phyloP scores from a whole-genome alignment of 2,113 vertebrate species.

The Rynchops niger region DNA sequence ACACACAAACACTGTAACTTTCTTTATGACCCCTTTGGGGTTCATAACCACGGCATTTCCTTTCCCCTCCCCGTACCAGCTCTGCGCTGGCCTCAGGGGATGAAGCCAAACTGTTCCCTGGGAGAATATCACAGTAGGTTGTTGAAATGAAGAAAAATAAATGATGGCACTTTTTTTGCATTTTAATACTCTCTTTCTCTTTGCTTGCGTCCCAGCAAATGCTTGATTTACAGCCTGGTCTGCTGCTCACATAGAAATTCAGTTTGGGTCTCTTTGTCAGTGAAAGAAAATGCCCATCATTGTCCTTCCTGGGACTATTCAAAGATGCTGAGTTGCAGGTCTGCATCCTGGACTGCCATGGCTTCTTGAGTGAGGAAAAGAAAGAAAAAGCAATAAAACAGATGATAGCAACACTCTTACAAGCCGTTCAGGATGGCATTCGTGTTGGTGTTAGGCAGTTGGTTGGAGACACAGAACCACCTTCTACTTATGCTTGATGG shows the following conservation, averaged over 20 bases:
- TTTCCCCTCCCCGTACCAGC: background rate
- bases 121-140: background rate
- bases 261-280: background rate
- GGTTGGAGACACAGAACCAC: background rate
- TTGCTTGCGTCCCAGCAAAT: background rate
- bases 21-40: background rate
- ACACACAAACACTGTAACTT: background rate
- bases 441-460: background rate
- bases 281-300: background rate
- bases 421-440: background rate
- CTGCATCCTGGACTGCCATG: background rate
- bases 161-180: background rate
- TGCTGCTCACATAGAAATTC: background rate
- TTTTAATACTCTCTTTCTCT: background rate
- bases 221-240: background rate
- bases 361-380: background rate
- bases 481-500: background rate
- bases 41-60: background rate
- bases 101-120: background rate
- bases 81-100: fast-evolving
- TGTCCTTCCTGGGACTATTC: background rate
- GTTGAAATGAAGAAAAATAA: background rate
- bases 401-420: background rate
- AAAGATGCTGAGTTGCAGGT: background rate
- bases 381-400: background rate